These are phyloP conservation scores for Drosophila ezoana DNA, from an alignment of 2,888 invertebrate genomes.

Conservation along the genomic window DNA sequence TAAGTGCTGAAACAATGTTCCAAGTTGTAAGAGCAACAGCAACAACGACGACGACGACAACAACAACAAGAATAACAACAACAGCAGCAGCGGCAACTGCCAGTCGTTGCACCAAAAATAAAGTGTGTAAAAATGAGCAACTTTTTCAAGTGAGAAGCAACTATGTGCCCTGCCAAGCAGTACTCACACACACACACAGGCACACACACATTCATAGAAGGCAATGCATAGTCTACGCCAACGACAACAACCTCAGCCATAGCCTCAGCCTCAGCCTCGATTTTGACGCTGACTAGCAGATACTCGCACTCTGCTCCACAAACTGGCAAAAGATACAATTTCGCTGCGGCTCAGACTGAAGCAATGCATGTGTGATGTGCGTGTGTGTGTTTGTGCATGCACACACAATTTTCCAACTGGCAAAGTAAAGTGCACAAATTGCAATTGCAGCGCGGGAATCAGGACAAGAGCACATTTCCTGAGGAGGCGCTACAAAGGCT, in stretches of 20 bases:
- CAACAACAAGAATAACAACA: constrained; percentile 37
- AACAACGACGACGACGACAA: constrained; percentile 34
- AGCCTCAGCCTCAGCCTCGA: constrained; percentile 25
- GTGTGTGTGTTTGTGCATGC: constrained; percentile 21
- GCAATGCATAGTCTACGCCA: constrained; percentile 35
- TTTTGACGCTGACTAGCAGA: constrained; percentile 44
- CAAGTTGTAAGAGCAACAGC: constrained; percentile 78
- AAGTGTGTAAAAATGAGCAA: constrained; percentile 78
- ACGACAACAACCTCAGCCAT: constrained; percentile 40
- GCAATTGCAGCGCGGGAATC: constrained; percentile 71
- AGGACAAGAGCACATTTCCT: constrained; percentile 48
- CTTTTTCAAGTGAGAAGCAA: constrained; percentile 76
- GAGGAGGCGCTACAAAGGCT: constrained; percentile 11
- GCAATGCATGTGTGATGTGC: constrained; percentile 20
- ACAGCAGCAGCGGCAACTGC: constrained; percentile 40
- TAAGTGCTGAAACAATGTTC: constrained; percentile 80
- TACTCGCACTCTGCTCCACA: constrained; percentile 45
- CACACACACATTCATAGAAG: constrained; percentile 9
- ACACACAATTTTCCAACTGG: constrained; percentile 59
- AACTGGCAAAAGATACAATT: constrained; percentile 69
- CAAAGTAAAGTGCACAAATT: constrained; percentile 75
- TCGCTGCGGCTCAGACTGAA: constrained; percentile 32
- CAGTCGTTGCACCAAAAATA: constrained; percentile 71
- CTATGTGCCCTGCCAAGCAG: constrained; percentile 52
- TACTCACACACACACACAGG: constrained; percentile 7